Base-by-base conservation (phyloP, 2,113 vertebrate genomes). In the Haplochromis vanheusdeni region DNA sequence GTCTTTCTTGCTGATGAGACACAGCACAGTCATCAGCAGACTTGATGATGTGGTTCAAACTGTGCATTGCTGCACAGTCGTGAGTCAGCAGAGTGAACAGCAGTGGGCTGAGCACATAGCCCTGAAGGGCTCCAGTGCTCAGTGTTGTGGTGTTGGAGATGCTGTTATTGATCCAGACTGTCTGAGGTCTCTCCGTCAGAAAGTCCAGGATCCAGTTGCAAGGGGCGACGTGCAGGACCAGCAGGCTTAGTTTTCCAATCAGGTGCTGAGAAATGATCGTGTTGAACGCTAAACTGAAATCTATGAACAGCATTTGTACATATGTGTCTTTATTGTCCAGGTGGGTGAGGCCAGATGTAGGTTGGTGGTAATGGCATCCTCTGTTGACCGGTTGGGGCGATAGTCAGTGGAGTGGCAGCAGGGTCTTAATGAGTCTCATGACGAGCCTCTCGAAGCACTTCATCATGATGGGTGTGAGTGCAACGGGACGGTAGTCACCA, bases 401-500 rank as follows among this genome's bases (percentile, higher is more conserved):
- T 58, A 58, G 55, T 28, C 55, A 56, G 55, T 58, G 55, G 55
- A 28, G 23, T 28, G 23, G 26, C 55, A 58, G 55, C 13, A 58
- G 26, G 4, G 23, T 28, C 23, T 16, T 58, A 58, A 28, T 58
- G 7, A 14, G 54, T 7, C 23, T 56, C 23, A 28, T 28, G 55
- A 5, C 0, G 4, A 58, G 55, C 55, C 23, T 58, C 13, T 58
- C 1, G 3, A 16, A 58, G 55, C 55, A 58, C 23, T 58, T 58
- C 13, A 0, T 58, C 54, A 14, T 55, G 54, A 55, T 55, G 21
- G 52, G 52, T 55, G 52, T 55, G 52, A 55, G 1, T 23, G 52
- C 52, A 54, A 23, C 1, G 6, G n/a, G 52, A 0, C 2, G 2
- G 52, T 7, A 55, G n/a, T 54, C 23, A 56, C 23, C 4, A 0